Evolutionary conservation across 2,113 vertebrate genomes (phyloP).

Genomic region (Butorides virescens): DNA sequence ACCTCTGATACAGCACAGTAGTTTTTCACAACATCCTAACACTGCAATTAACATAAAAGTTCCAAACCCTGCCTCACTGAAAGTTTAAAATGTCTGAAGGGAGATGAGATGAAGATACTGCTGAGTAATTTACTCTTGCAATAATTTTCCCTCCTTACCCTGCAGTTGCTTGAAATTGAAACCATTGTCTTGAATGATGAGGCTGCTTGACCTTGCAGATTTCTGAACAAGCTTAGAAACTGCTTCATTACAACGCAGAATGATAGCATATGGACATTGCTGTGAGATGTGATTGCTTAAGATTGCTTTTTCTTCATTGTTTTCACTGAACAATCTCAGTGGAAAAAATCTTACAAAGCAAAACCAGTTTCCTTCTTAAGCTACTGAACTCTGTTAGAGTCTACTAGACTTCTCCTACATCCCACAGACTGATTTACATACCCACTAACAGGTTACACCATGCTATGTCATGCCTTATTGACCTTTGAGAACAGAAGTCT

Average conservation of each 20-base stretch:
- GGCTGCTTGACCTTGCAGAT: conserved; percentile 17
- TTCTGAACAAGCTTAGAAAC: conserved; percentile 32
- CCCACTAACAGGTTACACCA: not conserved
- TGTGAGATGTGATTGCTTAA: conserved; percentile 16
- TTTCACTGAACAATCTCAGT: conserved; percentile 14
- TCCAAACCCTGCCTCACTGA: not conserved
- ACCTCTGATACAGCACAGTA: not conserved
- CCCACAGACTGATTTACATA: not conserved
- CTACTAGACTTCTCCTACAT: not conserved
- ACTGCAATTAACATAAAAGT: not conserved
- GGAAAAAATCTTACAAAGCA: not conserved
- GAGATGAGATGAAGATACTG: not conserved
- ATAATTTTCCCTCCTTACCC: not conserved
- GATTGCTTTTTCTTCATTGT: conserved; percentile 20
- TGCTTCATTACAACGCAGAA: conserved; percentile 21
- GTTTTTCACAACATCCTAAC: not conserved
- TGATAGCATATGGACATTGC: not conserved
- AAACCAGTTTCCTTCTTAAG: not conserved
- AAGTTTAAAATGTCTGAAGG: not conserved
- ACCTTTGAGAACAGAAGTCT: not conserved
- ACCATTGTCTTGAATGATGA: conserved; percentile 25
- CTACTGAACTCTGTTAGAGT: not conserved
- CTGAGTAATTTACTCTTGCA: not conserved
- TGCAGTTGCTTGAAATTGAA: conserved; percentile 27
- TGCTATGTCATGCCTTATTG: not conserved